Conservation (phyloP, 2,113 vertebrate genomes). For the Accipiter virgatus region DNA sequence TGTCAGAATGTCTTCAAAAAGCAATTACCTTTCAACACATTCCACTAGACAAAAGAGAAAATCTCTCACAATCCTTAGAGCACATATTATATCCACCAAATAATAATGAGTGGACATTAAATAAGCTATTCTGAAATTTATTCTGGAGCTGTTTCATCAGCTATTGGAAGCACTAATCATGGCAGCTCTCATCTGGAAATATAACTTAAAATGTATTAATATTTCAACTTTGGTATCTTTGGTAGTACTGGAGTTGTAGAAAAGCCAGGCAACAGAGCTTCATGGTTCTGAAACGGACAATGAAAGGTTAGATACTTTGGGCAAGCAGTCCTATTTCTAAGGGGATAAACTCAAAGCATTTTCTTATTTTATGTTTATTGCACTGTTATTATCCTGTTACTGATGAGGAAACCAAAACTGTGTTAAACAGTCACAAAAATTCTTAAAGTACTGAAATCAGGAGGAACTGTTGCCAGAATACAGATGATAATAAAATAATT, state of each 20-base stretch:
- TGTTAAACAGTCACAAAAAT: conserved; percentile 61
- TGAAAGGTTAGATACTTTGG: not conserved
- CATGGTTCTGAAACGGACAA: not conserved
- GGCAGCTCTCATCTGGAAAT: not conserved
- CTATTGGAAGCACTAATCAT: not conserved
- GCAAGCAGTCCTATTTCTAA: not conserved
- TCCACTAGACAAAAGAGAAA: not conserved
- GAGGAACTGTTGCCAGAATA: conserved; percentile 58
- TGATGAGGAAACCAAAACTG: conserved; percentile 66
- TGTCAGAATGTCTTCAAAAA: not conserved
- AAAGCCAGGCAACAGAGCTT: not conserved
- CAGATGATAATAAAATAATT: conserved; percentile 31
- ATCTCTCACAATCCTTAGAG: not conserved
- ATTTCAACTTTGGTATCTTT: not conserved
- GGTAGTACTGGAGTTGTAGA: not conserved
- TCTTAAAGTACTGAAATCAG: conserved; percentile 60
- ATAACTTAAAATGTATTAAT: not conserved
- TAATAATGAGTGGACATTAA: not conserved
- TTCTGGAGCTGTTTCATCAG: not conserved
- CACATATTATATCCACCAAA: not conserved
- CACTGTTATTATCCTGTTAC: conserved; percentile 57
- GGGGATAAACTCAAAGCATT: not conserved
- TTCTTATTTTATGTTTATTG: conserved; percentile 9
- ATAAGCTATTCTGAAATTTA: not conserved
- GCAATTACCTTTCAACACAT: not conserved